phyloP scores from a whole-genome alignment of 2,113 vertebrate genomes.

The Rhinolophus ferrumequinum region DNA sequence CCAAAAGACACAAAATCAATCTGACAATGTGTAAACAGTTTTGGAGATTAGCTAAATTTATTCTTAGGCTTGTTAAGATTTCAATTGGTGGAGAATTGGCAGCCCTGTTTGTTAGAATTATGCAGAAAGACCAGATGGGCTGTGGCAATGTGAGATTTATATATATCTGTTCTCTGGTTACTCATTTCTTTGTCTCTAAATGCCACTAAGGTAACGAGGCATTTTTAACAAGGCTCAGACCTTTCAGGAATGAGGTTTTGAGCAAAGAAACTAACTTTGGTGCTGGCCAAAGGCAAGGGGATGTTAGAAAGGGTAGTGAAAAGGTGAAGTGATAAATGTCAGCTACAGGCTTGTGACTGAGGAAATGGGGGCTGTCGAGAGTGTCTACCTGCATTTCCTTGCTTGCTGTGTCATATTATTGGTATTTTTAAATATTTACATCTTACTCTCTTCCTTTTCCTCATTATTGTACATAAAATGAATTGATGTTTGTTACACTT shows the following conservation, averaged over 20 bases:
- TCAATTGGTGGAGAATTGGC: conserved; percentile 9
- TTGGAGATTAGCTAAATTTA: conserved; percentile 31
- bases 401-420: not conserved
- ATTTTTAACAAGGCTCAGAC: conserved; percentile 13
- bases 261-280: not conserved
- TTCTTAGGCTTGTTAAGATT: not conserved
- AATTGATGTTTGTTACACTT: not conserved
- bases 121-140: conserved; percentile 35
- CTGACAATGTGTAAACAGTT: not conserved
- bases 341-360: not conserved
- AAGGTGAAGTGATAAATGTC: not conserved
- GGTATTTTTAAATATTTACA: not conserved
- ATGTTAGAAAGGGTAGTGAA: not conserved
- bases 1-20: not conserved
- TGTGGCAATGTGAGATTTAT: not conserved
- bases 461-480: not conserved
- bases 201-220: not conserved
- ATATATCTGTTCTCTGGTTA: not conserved
- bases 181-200: conserved; percentile 38
- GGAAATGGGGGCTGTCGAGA: not conserved
- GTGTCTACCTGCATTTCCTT: not conserved
- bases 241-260: not conserved
- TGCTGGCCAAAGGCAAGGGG: not conserved
- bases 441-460: not conserved
- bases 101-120: not conserved